Percentiles rank a stretch among this genome's conserved stretches.
These are phyloP conservation scores for Beris chalybata DNA, from an alignment of 2,888 invertebrate species.

Conservation along the genomic window DNA sequence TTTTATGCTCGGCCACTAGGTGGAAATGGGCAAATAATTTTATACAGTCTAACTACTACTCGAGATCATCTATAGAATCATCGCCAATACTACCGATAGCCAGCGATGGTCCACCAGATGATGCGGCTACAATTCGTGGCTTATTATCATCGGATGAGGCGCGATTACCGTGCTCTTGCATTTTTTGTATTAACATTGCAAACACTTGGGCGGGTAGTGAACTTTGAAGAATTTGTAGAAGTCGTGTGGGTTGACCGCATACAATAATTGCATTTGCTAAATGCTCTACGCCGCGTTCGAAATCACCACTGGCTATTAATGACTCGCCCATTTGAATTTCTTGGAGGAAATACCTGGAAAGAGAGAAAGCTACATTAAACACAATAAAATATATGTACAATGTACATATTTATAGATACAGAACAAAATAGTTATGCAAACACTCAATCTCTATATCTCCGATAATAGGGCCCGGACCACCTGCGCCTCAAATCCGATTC, in stretches of 20 bases:
- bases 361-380: conserved; percentile 3
- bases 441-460: too few relatives aligned
- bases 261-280: conserved; percentile 96
- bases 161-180: conserved; percentile 55
- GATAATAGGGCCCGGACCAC: too few relatives aligned
- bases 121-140: conserved; percentile 44
- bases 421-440: too few relatives aligned
- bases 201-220: conserved; percentile 95
- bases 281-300: conserved; percentile 92
- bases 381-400: too few relatives aligned
- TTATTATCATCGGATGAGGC: conserved; percentile 45
- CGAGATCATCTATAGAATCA: conserved; percentile 50
- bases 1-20: too few relatives aligned
- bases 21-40: too few relatives aligned
- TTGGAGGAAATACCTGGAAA: conserved; percentile 60
- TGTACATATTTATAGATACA: too few relatives aligned
- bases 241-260: conserved; percentile 74
- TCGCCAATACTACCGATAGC: conserved; percentile 45
- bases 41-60: conserved; percentile 43
- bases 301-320: conserved; percentile 79
- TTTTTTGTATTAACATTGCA: conserved; percentile 79
- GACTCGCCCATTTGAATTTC: conserved; percentile 95
- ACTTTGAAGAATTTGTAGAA: conserved; percentile 72
- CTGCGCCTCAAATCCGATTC: too few relatives aligned
- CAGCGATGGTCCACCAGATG: conserved; percentile 38